Conservation (phyloP, 2,888 invertebrate genomes). For the Tetragnatha montana region DNA sequence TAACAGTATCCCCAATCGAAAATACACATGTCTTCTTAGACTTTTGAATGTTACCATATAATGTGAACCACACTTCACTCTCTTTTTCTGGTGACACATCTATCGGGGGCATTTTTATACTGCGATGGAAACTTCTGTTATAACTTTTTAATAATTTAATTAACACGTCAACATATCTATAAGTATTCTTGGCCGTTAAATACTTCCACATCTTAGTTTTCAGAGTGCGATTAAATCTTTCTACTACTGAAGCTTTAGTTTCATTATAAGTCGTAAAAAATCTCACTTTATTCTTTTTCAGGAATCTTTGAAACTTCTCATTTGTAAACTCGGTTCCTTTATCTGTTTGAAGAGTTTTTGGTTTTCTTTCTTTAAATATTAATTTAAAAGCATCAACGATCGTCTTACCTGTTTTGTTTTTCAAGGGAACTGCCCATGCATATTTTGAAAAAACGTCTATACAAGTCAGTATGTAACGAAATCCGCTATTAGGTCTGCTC, state of each 20-base stretch:
- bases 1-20: no score
- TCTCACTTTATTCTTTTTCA: slow-evolving; percentile 69
- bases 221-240: no score
- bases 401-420: background rate
- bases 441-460: no score
- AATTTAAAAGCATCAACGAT: background rate
- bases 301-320: slow-evolving; percentile 49
- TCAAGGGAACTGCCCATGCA: background rate
- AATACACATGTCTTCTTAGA: no score
- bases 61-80: no score
- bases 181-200: no score
- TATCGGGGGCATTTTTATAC: slow-evolving; percentile 6
- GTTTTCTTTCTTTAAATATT: slow-evolving; percentile 57
- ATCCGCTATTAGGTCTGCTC: no score
- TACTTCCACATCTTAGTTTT: no score
- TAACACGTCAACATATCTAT: slow-evolving; percentile 11
- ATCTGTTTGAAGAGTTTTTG: slow-evolving; percentile 72
- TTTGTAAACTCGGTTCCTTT: slow-evolving; percentile 73
- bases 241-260: no score
- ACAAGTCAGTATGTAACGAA: no score
- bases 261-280: slow-evolving; percentile 73
- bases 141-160: slow-evolving; percentile 25
- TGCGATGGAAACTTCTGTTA: slow-evolving; percentile 35
- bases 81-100: background rate
- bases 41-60: no score